Evolutionary conservation across 1,140 invertebrate genomes (phyloP).

Genomic region (Laupala kohalensis): DNA sequence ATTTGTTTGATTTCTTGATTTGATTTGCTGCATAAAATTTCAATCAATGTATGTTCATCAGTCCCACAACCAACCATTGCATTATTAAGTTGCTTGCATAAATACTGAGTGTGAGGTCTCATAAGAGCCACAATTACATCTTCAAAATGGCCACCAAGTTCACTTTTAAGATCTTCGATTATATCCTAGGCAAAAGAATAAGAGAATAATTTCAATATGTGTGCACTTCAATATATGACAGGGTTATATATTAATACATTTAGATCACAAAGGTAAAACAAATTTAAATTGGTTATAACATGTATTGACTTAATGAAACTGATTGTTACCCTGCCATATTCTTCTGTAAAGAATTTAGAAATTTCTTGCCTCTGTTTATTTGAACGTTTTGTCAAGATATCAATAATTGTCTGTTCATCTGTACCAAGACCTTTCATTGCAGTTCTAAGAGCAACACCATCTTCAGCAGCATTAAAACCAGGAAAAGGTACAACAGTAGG

Average conservation of each 20-base stretch:
- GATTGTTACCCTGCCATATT: slow-evolving; percentile 53
- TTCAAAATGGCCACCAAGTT: slow-evolving; percentile 63
- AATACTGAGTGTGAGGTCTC: slow-evolving; percentile 50
- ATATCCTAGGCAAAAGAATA: slow-evolving; percentile 41
- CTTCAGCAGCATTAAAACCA: slow-evolving; percentile 47
- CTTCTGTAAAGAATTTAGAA: slow-evolving; percentile 46
- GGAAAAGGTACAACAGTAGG: slow-evolving; percentile 44
- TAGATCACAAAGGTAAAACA: neutral
- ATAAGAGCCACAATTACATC: slow-evolving; percentile 61
- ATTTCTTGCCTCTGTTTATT: slow-evolving; percentile 56
- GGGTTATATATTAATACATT: neutral
- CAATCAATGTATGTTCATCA: slow-evolving; percentile 44
- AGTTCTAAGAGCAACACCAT: slow-evolving; percentile 49
- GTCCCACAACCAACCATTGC: slow-evolving; percentile 52
- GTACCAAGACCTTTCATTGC: slow-evolving; percentile 69
- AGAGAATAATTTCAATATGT: neutral
- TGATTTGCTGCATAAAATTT: slow-evolving; percentile 55
- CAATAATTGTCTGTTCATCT: slow-evolving; percentile 61
- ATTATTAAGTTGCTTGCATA: slow-evolving; percentile 52
- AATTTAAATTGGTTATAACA: neutral
- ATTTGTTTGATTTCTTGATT: slow-evolving; percentile 52
- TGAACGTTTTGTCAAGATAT: slow-evolving; percentile 48
- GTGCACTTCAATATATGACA: neutral
- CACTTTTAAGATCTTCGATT: slow-evolving; percentile 57
- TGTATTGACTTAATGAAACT: neutral